A percentile compares a stretch with the other conserved stretches of the same genome.
These are phyloP conservation scores for Odontamblyopus lacepedii DNA, from an alignment of 2,797 vertebrate genomes.

Conservation along the genomic window DNA sequence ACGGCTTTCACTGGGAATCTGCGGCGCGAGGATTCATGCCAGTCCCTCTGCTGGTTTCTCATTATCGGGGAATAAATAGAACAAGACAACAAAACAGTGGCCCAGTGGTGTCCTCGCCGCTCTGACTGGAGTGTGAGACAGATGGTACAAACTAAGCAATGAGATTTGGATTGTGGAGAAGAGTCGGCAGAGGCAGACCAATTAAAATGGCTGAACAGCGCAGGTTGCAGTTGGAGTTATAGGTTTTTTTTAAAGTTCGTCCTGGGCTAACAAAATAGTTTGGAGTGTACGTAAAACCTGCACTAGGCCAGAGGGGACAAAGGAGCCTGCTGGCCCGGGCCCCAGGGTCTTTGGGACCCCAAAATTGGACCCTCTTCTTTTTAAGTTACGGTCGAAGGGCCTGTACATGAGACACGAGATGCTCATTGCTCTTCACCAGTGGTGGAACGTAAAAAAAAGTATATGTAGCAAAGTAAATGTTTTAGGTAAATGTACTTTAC, in stretches of 20 bases:
- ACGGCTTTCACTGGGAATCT: slow-evolving; percentile 66
- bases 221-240: neutral
- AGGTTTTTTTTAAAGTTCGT: neutral
- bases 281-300: neutral
- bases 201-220: slow-evolving; percentile 46
- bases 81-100: slow-evolving; percentile 74
- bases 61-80: slow-evolving; percentile 82
- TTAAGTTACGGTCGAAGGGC: too few relatives aligned
- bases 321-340: too few relatives aligned
- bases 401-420: too few relatives aligned
- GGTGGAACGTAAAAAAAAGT: too few relatives aligned
- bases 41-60: slow-evolving; percentile 72
- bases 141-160: slow-evolving; percentile 77
- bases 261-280: neutral
- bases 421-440: too few relatives aligned
- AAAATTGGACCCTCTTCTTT: too few relatives aligned
- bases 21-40: slow-evolving; percentile 64
- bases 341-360: too few relatives aligned
- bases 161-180: slow-evolving; percentile 61
- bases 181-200: slow-evolving; percentile 55
- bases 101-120: slow-evolving; percentile 70
- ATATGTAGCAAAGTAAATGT: too few relatives aligned
- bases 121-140: slow-evolving; percentile 75
- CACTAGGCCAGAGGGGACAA: too few relatives aligned
- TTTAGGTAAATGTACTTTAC: too few relatives aligned